Conservation (phyloP, 30 jellyfish, hydroid and myxozoan species). For the Chrysaora quinquecirrha region DNA sequence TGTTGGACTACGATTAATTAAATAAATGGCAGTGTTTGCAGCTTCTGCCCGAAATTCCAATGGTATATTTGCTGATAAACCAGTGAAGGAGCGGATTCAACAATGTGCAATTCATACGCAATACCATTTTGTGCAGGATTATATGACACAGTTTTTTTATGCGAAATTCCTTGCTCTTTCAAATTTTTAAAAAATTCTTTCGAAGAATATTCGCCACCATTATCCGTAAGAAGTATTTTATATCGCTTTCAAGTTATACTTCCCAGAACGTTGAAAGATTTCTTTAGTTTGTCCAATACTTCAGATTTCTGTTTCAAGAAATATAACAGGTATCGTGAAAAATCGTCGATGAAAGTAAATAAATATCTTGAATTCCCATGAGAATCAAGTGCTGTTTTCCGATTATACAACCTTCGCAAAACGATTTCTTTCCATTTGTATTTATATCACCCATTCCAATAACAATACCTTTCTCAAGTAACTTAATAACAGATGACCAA, state of each 20-base stretch:
- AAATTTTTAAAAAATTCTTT: constrained; percentile 7
- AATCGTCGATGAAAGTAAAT: constrained; percentile 31
- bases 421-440: constrained; percentile 11
- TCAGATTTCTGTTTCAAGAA: constrained; percentile 39
- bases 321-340: constrained; percentile 27
- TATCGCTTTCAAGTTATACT: constrained; percentile 21
- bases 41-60: constrained; percentile 9
- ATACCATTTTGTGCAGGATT: constrained; percentile 50
- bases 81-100: neutral
- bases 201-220: constrained; percentile 56
- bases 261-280: constrained; percentile 23
- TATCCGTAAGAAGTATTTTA: constrained; percentile 47
- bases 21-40: neutral
- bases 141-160: constrained; percentile 18
- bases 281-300: constrained; percentile 41
- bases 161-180: constrained; percentile 31
- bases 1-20: constrained; percentile 5
- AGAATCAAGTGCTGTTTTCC: constrained; percentile 6
- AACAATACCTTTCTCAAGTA: constrained; percentile 33
- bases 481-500: constrained; percentile 33
- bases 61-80: no score
- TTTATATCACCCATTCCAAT: constrained; percentile 32
- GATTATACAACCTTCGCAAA: neutral
- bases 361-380: constrained; percentile 1
- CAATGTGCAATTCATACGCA: constrained; percentile 45